Conservation (phyloP, 1,140 invertebrate genomes). For the Solenopsis fugax region DNA sequence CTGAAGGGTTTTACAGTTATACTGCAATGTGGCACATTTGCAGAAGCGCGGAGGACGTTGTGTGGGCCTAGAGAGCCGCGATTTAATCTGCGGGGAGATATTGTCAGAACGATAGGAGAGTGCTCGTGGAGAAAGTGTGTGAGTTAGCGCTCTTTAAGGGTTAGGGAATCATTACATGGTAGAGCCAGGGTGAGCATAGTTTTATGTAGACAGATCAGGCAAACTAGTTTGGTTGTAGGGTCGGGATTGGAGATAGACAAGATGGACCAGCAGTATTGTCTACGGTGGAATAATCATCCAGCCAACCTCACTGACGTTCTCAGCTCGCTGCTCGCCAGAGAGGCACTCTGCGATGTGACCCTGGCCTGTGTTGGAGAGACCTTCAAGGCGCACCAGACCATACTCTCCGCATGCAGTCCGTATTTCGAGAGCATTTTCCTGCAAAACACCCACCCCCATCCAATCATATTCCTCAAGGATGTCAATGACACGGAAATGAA, state of each 20-base stretch:
- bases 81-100: constrained; percentile 74
- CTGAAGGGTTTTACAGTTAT: constrained; percentile 87
- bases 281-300: constrained; percentile 97
- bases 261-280: constrained; percentile 97
- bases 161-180: constrained; percentile 72
- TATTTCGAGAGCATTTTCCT: constrained; percentile 98
- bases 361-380: constrained; percentile 96
- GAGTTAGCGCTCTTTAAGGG: constrained; percentile 78
- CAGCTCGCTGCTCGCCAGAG: constrained; percentile 93
- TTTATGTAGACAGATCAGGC: constrained; percentile 75
- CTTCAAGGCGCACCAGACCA: constrained; percentile 97
- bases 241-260: constrained; percentile 86
- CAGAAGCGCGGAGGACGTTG: constrained; percentile 85
- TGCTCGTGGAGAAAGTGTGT: constrained; percentile 73
- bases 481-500: constrained; percentile 95
- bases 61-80: constrained; percentile 80
- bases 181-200: constrained; percentile 73
- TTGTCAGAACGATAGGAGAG: constrained; percentile 72
- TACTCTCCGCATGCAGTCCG: constrained; percentile 96
- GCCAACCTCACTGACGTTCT: constrained; percentile 95
- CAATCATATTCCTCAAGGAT: constrained; percentile 96
- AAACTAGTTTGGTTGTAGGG: constrained; percentile 85
- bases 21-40: constrained; percentile 87
- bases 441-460: constrained; percentile 96
- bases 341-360: constrained; percentile 96